These are phyloP conservation scores for Leptodactylus fuscus DNA, from an alignment of 2,113 vertebrate genomes.

Conservation along the genomic window DNA sequence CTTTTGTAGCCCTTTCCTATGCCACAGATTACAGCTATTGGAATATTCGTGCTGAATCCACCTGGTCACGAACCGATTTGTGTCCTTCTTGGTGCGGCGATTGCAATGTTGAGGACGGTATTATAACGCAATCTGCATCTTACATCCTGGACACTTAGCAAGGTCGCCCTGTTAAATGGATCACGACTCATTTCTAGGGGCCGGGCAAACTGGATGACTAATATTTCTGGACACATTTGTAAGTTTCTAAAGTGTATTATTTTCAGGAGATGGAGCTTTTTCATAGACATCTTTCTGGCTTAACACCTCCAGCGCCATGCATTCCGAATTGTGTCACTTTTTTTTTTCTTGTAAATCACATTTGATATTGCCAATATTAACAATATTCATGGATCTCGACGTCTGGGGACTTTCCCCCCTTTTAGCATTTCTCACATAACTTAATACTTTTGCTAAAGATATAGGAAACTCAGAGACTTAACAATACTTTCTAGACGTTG, in stretches of 20 bases:
- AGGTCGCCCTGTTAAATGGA: slow-evolving; percentile 39
- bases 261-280: slow-evolving; percentile 51
- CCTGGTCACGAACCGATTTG: too few relatives aligned
- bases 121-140: slow-evolving; percentile 7
- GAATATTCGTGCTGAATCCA: too few relatives aligned
- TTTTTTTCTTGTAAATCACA: slow-evolving; percentile 56
- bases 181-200: slow-evolving; percentile 51
- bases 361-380: slow-evolving; percentile 53
- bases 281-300: slow-evolving; percentile 58
- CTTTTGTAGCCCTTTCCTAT: too few relatives aligned
- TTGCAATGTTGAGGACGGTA: too few relatives aligned
- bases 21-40: too few relatives aligned
- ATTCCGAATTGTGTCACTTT: slow-evolving; percentile 54
- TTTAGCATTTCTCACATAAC: slow-evolving; percentile 40
- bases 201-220: slow-evolving; percentile 45
- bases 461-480: slow-evolving; percentile 23
- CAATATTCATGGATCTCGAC: slow-evolving; percentile 35
- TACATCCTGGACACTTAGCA: slow-evolving; percentile 20
- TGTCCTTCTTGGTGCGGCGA: too few relatives aligned
- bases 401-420: background rate
- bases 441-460: slow-evolving; percentile 26
- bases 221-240: slow-evolving; percentile 40
- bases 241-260: slow-evolving; percentile 43
- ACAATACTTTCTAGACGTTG: slow-evolving; percentile 53
- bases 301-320: slow-evolving; percentile 54